A percentile compares a stretch with the other conserved stretches of the same genome.
Evolutionary conservation across 2,113 vertebrate genomes (phyloP).

Genomic region (Campylomormyrus tamandua): DNA sequence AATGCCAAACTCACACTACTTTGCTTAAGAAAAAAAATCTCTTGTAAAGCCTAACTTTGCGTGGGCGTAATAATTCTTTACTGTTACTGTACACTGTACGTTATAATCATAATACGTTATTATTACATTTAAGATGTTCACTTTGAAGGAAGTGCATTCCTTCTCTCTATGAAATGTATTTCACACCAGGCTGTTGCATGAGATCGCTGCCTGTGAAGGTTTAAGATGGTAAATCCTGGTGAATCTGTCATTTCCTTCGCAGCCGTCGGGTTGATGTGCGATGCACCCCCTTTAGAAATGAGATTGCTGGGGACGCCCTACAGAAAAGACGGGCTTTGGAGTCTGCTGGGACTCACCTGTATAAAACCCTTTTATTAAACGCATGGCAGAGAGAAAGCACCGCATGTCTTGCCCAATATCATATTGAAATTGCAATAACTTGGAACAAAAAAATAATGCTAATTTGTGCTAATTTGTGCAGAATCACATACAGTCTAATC

Average conservation of each 20-base stretch:
- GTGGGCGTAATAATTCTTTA: no score
- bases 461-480: not conserved
- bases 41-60: not conserved
- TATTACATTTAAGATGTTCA: not conserved
- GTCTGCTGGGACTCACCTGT: constrained; percentile 3
- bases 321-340: constrained; percentile 34
- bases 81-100: not conserved
- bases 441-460: not conserved
- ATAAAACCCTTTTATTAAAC: constrained; percentile 11
- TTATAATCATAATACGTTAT: not conserved
- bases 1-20: not conserved
- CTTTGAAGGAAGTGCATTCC: not conserved
- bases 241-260: constrained; percentile 63
- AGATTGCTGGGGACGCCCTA: constrained; percentile 13
- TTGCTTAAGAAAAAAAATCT: not conserved
- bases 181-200: constrained; percentile 57
- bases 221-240: constrained; percentile 68
- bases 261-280: constrained; percentile 67
- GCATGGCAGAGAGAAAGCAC: not conserved
- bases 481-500: not conserved
- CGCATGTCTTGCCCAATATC: not conserved
- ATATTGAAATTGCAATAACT: not conserved
- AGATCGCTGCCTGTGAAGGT: constrained; percentile 65
- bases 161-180: constrained; percentile 22
- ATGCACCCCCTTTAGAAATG: constrained; percentile 43